phyloP scores from a whole-genome alignment of 2,113 vertebrate genomes.

The Lagenorhynchus albirostris region DNA sequence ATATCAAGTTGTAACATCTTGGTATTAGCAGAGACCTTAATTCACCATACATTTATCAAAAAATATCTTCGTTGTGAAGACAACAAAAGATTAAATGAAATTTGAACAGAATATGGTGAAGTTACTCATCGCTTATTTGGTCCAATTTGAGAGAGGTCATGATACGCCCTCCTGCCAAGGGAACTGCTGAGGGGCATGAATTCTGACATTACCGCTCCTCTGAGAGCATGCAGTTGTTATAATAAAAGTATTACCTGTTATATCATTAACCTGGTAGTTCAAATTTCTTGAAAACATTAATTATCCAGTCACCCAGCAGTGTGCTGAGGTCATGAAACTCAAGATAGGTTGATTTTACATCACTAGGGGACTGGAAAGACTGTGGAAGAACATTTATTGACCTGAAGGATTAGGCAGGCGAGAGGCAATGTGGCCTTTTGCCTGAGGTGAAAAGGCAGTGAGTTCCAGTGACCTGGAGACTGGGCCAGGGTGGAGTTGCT shows the following conservation, averaged over 20 bases:
- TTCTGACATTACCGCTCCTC: neutral
- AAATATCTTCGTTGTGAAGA: neutral
- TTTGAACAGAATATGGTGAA: neutral
- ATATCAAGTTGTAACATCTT: neutral
- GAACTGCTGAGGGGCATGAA: neutral
- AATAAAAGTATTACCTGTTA: conserved; percentile 9
- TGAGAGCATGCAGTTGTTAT: neutral
- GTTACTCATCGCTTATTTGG: neutral
- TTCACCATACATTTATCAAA: neutral
- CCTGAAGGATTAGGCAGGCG: neutral
- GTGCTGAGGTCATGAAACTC: conserved; percentile 16
- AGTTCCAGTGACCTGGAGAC: neutral
- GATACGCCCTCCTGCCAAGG: neutral
- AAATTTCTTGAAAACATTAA: conserved; percentile 25
- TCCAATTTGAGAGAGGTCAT: neutral
- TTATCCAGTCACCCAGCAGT: conserved; percentile 7
- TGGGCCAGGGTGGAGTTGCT: neutral
- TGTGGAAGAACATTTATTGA: neutral
- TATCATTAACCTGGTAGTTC: neutral
- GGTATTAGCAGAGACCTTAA: neutral
- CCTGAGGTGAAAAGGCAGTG: neutral
- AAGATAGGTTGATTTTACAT: conserved; percentile 6
- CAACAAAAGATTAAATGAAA: neutral
- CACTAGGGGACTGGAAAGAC: neutral
- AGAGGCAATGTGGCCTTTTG: neutral